A percentile compares a stretch with the other conserved stretches of the same genome.
phyloP scores from a whole-genome alignment of 2,888 invertebrate species.

The Cancer borealis region DNA sequence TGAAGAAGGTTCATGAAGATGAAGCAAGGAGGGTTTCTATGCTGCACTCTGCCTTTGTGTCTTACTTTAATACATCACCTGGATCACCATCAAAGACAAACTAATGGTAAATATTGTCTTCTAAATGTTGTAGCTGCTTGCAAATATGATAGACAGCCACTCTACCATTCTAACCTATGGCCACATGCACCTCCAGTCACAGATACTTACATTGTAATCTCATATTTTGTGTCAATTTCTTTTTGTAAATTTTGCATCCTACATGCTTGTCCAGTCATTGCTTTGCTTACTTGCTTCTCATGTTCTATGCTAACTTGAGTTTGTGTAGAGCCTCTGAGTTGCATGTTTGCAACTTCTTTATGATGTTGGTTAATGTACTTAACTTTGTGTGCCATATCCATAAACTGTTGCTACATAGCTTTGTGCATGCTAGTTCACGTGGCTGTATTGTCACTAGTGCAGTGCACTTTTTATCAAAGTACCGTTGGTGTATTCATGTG shows the following conservation, averaged over 20 bases:
- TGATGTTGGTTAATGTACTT: not conserved
- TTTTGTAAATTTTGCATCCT: not conserved
- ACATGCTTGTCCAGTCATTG: not conserved
- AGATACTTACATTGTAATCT: not conserved
- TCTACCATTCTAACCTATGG: not conserved
- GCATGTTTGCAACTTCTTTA: not conserved
- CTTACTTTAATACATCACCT: constrained; percentile 64
- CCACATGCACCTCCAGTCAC: not conserved
- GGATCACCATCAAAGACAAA: constrained; percentile 32
- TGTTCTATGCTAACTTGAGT: not conserved
- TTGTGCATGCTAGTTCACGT: no score
- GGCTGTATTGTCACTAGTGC: no score
- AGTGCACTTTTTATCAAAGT: no score
- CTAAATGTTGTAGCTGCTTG: not conserved
- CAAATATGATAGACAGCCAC: not conserved
- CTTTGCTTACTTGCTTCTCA: not conserved
- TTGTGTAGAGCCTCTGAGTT: not conserved
- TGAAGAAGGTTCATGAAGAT: constrained; percentile 59
- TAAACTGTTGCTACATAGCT: no score
- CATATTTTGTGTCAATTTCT: not conserved
- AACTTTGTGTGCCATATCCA: not conserved
- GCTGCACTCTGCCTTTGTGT: constrained; percentile 68
- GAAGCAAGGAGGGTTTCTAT: constrained; percentile 59
- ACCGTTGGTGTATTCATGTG: no score
- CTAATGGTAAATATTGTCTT: not conserved